A percentile compares a stretch with the other conserved stretches of the same genome.
phyloP scores from a whole-genome alignment of 2,113 vertebrate genomes.

The Ranitomeya imitator region DNA sequence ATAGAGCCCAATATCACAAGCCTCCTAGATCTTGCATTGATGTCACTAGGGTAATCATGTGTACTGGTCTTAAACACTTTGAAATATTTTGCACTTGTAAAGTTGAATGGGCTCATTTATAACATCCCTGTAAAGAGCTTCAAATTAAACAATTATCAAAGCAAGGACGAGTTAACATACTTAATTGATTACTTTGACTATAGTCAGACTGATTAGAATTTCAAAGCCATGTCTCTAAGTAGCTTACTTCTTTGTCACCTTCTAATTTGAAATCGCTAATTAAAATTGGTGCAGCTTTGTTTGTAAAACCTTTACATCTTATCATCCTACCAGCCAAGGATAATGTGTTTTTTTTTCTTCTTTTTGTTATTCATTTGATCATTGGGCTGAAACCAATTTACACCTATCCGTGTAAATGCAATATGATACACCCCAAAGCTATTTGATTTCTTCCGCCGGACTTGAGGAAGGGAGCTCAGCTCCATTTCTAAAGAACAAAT shows the following conservation, averaged over 20 bases:
- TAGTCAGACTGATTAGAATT: slow-evolving; percentile 25
- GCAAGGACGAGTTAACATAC: slow-evolving; percentile 16
- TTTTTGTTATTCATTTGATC: slow-evolving; percentile 60
- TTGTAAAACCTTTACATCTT: slow-evolving; percentile 57
- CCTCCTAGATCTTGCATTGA: not conserved
- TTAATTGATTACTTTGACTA: slow-evolving; percentile 42
- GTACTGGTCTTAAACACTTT: not conserved
- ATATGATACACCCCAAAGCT: slow-evolving; percentile 47
- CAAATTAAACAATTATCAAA: slow-evolving; percentile 24
- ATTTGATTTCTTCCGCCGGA: slow-evolving; percentile 42
- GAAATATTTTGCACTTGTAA: slow-evolving; percentile 30
- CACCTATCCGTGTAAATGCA: slow-evolving; percentile 54
- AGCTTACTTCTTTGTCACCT: slow-evolving; percentile 56
- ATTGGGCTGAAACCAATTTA: slow-evolving; percentile 63
- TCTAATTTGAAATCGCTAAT: slow-evolving; percentile 62
- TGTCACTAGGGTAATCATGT: not conserved
- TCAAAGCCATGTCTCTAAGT: slow-evolving; percentile 51
- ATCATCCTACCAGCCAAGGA: slow-evolving; percentile 56
- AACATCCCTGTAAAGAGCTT: slow-evolving; percentile 13
- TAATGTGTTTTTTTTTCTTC: slow-evolving; percentile 42
- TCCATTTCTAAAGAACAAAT: slow-evolving; percentile 30
- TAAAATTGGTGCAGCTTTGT: slow-evolving; percentile 61
- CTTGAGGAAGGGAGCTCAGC: slow-evolving; percentile 4
- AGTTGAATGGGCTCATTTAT: slow-evolving; percentile 17
- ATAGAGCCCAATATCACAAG: not conserved